Percentiles rank a stretch among this genome's conserved stretches.
Conservation (phyloP, 2,797 vertebrate genomes). For the Eutrigla gurnardus region DNA sequence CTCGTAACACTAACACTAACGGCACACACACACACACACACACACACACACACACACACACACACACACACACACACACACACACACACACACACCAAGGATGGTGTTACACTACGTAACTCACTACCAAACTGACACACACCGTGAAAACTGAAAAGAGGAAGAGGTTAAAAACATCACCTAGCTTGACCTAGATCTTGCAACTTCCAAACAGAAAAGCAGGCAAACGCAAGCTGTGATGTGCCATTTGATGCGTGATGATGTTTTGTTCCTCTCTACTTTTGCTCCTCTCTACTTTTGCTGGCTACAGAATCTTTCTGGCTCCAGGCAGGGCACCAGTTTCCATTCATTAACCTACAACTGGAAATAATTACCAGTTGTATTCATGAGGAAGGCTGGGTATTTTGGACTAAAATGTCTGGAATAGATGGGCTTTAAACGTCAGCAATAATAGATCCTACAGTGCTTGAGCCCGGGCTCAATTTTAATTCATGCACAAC, state of each 20-base stretch:
- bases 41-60: conserved; percentile 4
- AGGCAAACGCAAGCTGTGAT: conserved; percentile 34
- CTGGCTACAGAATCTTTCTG: conserved; percentile 49
- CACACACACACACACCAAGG: neutral
- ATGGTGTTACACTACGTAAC: conserved; percentile 40
- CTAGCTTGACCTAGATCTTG: conserved; percentile 76
- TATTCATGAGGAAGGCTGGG: conserved; percentile 37
- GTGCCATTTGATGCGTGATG: conserved; percentile 45
- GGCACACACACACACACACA: neutral
- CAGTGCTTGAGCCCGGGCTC: conserved; percentile 43
- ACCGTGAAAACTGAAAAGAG: conserved; percentile 38
- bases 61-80: conserved; percentile 6
- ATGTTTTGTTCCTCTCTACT: conserved; percentile 41
- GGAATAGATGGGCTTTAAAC: conserved; percentile 49
- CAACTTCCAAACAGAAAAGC: conserved; percentile 61
- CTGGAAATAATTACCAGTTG: conserved; percentile 77
- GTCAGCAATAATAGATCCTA: conserved; percentile 46
- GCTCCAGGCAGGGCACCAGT: conserved; percentile 61
- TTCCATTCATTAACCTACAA: conserved; percentile 80
- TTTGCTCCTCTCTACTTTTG: conserved; percentile 30
- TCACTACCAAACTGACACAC: conserved; percentile 36
- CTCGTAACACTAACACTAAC: neutral
- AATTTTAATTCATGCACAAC: conserved; percentile 66
- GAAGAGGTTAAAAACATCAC: conserved; percentile 55
- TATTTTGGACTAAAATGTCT: conserved; percentile 47